phyloP scores from a whole-genome alignment of 2,888 invertebrate species.

The Ornithoptera alexandrae region DNA sequence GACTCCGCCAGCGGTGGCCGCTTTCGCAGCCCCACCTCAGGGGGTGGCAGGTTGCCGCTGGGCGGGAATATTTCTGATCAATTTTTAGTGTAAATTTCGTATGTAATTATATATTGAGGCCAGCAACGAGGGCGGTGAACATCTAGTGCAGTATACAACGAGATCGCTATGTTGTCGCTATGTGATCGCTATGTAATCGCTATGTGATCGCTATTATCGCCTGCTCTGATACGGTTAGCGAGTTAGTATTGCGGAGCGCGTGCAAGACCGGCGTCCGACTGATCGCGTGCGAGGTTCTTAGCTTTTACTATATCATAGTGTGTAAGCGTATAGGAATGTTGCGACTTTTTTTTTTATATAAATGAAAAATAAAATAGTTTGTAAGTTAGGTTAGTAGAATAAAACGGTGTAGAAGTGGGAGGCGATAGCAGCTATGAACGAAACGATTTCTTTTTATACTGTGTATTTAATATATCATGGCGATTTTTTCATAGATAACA shows the following conservation, averaged over 20 bases:
- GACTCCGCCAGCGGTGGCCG: no score
- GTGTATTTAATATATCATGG: no score
- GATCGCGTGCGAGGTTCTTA: constrained; percentile 52
- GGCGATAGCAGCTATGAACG: constrained; percentile 32
- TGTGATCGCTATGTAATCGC: neutral
- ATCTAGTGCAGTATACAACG: no score
- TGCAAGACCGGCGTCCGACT: constrained; percentile 60
- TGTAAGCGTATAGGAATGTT: constrained; percentile 50
- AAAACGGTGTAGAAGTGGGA: constrained; percentile 28
- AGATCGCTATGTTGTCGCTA: neutral
- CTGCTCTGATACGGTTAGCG: neutral
- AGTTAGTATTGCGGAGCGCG: constrained; percentile 34
- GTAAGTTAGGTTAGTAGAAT: constrained; percentile 47
- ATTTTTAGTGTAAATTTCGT: no score
- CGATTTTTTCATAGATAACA: no score
- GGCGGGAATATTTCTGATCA: no score
- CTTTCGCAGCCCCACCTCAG: no score
- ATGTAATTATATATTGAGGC: no score
- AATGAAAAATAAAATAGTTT: constrained; percentile 39
- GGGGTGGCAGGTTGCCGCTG: no score
- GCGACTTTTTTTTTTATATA: constrained; percentile 51
- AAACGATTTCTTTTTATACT: constrained; percentile 13
- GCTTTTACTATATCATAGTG: constrained; percentile 55
- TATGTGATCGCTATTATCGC: neutral
- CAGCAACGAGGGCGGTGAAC: no score